Base-by-base conservation (phyloP, 2,888 invertebrate species). In the Aphodius granarius region DNA sequence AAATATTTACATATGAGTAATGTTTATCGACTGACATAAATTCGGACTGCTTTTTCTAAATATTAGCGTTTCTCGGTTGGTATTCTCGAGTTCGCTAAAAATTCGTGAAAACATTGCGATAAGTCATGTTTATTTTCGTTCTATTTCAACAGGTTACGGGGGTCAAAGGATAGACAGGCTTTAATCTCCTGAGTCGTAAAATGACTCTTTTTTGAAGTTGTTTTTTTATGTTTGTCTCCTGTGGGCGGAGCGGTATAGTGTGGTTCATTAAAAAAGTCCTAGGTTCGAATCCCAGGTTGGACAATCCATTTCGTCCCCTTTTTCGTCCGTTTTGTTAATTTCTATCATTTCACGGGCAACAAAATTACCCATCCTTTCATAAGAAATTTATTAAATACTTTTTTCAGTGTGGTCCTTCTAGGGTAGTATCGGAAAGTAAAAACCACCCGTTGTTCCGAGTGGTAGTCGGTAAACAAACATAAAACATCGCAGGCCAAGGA, bases 291-390 rank as follows among this genome's bases (percentile, higher is more conserved):
- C n/a, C n/a, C n/a, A n/a, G n/a, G n/a, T n/a, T n/a, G n/a, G n/a
- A n/a, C n/a, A n/a, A n/a, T n/a, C n/a, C n/a, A n/a, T n/a, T n/a
- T n/a, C n/a, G n/a, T n/a, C n/a, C n/a, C n/a, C n/a, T n/a, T n/a
- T n/a, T n/a, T n/a, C n/a, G n/a, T n/a, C n/a, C n/a, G n/a, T n/a
- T n/a, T n/a, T n/a, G n/a, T n/a, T n/a, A n/a, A n/a, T n/a, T n/a
- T n/a, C n/a, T n/a, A n/a, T n/a, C n/a, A n/a, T n/a, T n/a, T n/a
- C n/a, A n/a, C n/a, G n/a, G n/a, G n/a, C n/a, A n/a, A n/a, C n/a
- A n/a, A n/a, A n/a, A n/a, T n/a, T n/a, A n/a, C n/a, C n/a, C n/a
- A 68, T 20, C 73, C 65, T 16, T 3, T 21, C 5, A 65, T 75
- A 22, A 20, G 1, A 22, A 65, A 15, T n/a, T n/a, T n/a, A n/a